phyloP scores from a whole-genome alignment of 2,797 vertebrate species.

The Ctenopoma multispine region DNA sequence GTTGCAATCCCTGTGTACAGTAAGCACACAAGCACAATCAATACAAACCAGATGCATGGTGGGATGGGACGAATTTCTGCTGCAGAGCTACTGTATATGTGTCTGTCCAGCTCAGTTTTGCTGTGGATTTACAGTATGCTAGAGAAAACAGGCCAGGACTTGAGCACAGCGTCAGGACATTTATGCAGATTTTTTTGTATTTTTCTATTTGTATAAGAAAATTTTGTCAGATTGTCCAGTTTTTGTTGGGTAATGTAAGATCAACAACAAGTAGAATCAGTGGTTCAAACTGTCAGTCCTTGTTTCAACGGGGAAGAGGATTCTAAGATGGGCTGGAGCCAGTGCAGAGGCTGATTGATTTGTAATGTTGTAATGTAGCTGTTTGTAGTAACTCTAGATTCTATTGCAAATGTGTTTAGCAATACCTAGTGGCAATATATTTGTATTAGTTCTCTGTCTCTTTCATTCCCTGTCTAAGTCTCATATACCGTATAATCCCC shows the following conservation, averaged over 20 bases:
- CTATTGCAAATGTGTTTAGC: constrained; percentile 55
- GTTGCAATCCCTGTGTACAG: constrained; percentile 57
- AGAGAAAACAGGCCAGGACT: background rate
- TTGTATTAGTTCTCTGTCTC: constrained; percentile 35
- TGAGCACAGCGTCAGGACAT: constrained; percentile 3
- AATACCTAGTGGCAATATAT: constrained; percentile 56
- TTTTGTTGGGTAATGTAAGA: constrained; percentile 46
- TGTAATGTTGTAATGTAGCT: constrained; percentile 51
- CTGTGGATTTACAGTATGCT: constrained; percentile 6
- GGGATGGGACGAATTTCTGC: constrained; percentile 55
- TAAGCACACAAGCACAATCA: constrained; percentile 68
- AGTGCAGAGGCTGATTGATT: constrained; percentile 43
- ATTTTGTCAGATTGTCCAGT: background rate
- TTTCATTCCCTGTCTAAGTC: constrained; percentile 9
- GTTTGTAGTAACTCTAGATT: constrained; percentile 44
- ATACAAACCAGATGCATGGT: constrained; percentile 66
- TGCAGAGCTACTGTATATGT: constrained; percentile 50
- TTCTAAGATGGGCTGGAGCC: constrained; percentile 44
- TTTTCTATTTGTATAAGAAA: background rate
- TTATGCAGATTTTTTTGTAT: constrained; percentile 1
- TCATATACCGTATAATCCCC: background rate
- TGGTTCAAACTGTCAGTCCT: constrained; percentile 3
- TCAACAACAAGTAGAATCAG: constrained; percentile 38
- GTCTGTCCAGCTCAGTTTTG: constrained; percentile 33
- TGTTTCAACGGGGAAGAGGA: constrained; percentile 33